A percentile compares a stretch with the other conserved stretches of the same genome.
These are phyloP conservation scores for Scaptomyza cyrtandrae DNA, from an alignment of 2,888 invertebrate genomes.

Conservation along the genomic window DNA sequence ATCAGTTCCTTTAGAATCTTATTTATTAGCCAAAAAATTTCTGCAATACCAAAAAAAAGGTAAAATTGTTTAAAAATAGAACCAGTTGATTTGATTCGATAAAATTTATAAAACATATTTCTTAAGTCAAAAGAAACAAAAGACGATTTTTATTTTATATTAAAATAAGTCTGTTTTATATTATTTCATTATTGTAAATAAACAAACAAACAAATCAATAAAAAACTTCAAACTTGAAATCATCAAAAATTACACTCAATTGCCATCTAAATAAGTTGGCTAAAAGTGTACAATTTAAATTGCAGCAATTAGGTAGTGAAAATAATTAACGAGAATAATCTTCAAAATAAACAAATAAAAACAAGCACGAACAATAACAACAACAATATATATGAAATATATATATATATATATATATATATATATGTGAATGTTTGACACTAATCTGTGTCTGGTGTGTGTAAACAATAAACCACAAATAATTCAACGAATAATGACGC, in stretches of 20 bases:
- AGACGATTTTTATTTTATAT: too few species aligned
- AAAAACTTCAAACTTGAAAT: not conserved
- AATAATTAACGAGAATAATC: slow-evolving; percentile 1
- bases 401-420: not conserved
- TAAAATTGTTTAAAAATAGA: slow-evolving; percentile 3
- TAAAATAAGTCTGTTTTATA: too few species aligned
- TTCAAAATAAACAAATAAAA: slow-evolving; percentile 29
- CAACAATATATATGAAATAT: slow-evolving; percentile 16
- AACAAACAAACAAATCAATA: too few species aligned
- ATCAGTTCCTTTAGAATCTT: not conserved
- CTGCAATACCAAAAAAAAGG: not conserved
- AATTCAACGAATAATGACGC: slow-evolving; percentile 36
- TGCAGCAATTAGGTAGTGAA: not conserved
- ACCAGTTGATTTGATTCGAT: not conserved
- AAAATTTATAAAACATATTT: too few species aligned
- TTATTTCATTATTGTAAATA: too few species aligned
- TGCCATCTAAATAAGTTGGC: not conserved
- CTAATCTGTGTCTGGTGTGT: slow-evolving; percentile 28
- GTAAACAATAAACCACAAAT: slow-evolving; percentile 41
- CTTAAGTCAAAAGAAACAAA: too few species aligned
- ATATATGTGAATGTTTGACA: slow-evolving; percentile 25
- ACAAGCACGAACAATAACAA: slow-evolving; percentile 1
- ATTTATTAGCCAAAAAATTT: slow-evolving; percentile 8
- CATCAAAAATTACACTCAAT: not conserved
- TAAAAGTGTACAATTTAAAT: not conserved